These are phyloP conservation scores for Napeogenes sylphis DNA, from an alignment of 2,888 invertebrate species.

Conservation along the genomic window DNA sequence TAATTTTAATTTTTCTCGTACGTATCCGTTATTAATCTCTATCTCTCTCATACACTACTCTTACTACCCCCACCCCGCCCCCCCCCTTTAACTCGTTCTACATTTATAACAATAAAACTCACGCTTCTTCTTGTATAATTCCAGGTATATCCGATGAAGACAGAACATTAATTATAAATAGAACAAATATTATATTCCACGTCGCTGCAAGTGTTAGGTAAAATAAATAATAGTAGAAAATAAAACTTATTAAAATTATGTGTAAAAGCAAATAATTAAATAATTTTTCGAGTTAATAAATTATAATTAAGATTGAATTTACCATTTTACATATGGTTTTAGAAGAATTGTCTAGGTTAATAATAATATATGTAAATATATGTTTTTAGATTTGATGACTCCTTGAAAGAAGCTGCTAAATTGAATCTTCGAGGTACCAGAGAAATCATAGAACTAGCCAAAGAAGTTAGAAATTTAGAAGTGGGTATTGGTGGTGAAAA, in stretches of 20 bases:
- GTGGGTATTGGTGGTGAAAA: constrained; percentile 44
- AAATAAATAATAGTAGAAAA: constrained; percentile 3
- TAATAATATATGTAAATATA: not conserved
- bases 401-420: constrained; percentile 80
- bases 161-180: constrained; percentile 69
- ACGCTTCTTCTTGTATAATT: constrained; percentile 24
- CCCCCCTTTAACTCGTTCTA: too few relatives aligned
- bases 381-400: constrained; percentile 85
- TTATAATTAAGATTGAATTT: too few relatives aligned
- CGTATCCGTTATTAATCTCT: too few relatives aligned
- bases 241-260: not conserved
- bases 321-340: too few relatives aligned
- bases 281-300: too few relatives aligned
- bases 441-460: constrained; percentile 79
- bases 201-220: constrained; percentile 87
- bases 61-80: too few relatives aligned
- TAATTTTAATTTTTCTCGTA: too few relatives aligned
- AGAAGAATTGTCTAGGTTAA: not conserved
- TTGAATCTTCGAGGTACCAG: constrained; percentile 82
- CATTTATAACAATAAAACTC: too few relatives aligned
- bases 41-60: too few relatives aligned
- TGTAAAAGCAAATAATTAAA: not conserved
- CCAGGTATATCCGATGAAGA: constrained; percentile 74
- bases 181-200: constrained; percentile 84
- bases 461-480: constrained; percentile 71